Base-by-base conservation (phyloP, 2,113 vertebrate genomes). In the Origma solitaria region DNA sequence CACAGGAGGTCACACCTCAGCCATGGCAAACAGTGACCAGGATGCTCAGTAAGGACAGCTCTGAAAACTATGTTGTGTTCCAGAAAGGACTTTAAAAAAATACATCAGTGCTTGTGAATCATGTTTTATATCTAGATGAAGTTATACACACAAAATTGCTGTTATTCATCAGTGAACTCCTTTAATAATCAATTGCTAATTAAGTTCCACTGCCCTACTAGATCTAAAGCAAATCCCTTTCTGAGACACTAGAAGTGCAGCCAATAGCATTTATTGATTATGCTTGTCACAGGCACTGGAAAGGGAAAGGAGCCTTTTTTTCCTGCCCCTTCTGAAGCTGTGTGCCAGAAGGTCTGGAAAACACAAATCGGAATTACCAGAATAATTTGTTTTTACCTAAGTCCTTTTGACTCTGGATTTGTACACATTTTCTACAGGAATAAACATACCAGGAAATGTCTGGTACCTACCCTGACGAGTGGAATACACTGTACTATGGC, bases 181-280 rank as follows among this genome's bases (percentile, higher is more conserved):
- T 44, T 58, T 82, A 82, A 90, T 87, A 89, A 93, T 94, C 90
- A 87, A 91, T 82, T 71, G 77, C 33, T 95, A 89, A 92, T 96
- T 95, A 93, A 97, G 77, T 88, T 92, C 54, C 86, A 15, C 27
- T 82, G 73, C 77, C 70, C 70, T 45, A 25, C 37, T 13, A 72
- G 69, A 45, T 75, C 71, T 90, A 65, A 86, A 88, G 76, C 30
- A 92, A 89, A 89, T 44, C 66, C 50, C 44, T 87, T 82, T 56
- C 15, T 47, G 61, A 93, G 73, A 51, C 79, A 22, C 49, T 27
- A 5, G 58, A 84, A 68, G 30, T 50, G 66, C 60, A 94, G 60
- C 77, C 87, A 69, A 60, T 71, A 90, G 22, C 53, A 33, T 30
- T 78, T 94, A 91, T 88, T 82, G 88, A 91, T 92, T 58, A 50